phyloP scores from a whole-genome alignment of 1,140 invertebrate genomes.

The Drosophila willistoni region DNA sequence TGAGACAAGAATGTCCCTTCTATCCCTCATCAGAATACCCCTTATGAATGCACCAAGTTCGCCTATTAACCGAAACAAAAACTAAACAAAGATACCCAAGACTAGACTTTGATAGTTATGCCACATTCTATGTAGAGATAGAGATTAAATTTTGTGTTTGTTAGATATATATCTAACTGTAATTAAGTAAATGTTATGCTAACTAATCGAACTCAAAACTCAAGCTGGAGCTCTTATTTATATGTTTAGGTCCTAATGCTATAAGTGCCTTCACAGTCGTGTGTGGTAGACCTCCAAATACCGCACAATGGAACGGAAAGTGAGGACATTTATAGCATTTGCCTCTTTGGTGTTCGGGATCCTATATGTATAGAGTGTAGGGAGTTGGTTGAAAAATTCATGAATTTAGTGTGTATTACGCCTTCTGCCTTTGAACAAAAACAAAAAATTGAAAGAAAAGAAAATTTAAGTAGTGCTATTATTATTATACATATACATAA shows the following conservation, averaged over 20 bases:
- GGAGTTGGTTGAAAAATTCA: conserved; percentile 54
- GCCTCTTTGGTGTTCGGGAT: conserved; percentile 19
- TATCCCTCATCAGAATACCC: conserved; percentile 24
- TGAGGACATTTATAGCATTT: conserved; percentile 19
- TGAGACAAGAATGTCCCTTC: conserved; percentile 31
- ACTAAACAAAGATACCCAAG: conserved; percentile 38
- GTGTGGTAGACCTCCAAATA: conserved; percentile 17
- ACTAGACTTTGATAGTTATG: conserved; percentile 60
- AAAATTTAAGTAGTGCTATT: conserved; percentile 41
- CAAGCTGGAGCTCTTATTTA: neutral
- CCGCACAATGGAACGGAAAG: too few species aligned
- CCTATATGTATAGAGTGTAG: conserved; percentile 37
- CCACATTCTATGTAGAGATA: conserved; percentile 42
- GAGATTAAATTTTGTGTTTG: conserved; percentile 3
- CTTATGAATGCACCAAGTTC: conserved; percentile 56
- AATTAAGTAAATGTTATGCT: conserved; percentile 15
- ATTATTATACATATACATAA: conserved; percentile 13
- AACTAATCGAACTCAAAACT: conserved; percentile 15
- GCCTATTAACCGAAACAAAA: conserved; percentile 36
- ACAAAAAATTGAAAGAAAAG: conserved; percentile 30
- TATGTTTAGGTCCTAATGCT: conserved; percentile 16
- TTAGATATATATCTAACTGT: conserved; percentile 14
- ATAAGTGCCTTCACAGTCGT: neutral
- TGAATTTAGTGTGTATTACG: conserved; percentile 68
- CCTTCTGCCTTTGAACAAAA: conserved; percentile 68